A percentile compares a stretch with the other conserved stretches of the same genome.
Evolutionary conservation across 2,797 vertebrate genomes (phyloP).

Genomic region (Vespertilio murinus): DNA sequence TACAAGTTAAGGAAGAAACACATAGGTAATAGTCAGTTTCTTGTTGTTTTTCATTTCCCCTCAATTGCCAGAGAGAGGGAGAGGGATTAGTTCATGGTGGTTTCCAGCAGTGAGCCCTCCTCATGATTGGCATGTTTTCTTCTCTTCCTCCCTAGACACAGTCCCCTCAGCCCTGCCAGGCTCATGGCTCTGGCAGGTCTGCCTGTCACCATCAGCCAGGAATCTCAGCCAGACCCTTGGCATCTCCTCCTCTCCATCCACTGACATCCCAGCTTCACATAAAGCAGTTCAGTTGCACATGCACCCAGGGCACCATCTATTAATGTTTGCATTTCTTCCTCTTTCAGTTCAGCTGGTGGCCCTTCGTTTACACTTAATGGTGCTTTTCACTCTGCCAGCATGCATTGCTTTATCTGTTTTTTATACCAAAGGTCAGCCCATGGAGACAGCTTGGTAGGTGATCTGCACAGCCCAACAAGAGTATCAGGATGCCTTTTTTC

Average conservation of each 20-base stretch:
- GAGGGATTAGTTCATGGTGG: too few relatives aligned
- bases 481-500: neutral
- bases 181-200: neutral
- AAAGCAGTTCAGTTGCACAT: neutral
- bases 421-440: neutral
- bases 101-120: neutral
- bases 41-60: neutral
- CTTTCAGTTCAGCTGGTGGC: neutral
- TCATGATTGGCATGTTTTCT: neutral
- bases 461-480: neutral
- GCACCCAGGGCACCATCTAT: neutral
- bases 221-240: neutral
- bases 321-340: neutral
- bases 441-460: neutral
- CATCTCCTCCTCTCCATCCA: neutral
- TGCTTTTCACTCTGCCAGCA: neutral
- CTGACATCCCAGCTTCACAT: neutral
- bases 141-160: neutral
- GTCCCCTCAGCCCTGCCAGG: neutral
- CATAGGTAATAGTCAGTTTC: neutral
- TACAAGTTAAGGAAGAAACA: neutral
- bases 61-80: neutral
- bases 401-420: neutral
- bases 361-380: neutral
- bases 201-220: accelerated